Conservation (phyloP, 2,113 vertebrate species). For the Puntigrus tetrazona region DNA sequence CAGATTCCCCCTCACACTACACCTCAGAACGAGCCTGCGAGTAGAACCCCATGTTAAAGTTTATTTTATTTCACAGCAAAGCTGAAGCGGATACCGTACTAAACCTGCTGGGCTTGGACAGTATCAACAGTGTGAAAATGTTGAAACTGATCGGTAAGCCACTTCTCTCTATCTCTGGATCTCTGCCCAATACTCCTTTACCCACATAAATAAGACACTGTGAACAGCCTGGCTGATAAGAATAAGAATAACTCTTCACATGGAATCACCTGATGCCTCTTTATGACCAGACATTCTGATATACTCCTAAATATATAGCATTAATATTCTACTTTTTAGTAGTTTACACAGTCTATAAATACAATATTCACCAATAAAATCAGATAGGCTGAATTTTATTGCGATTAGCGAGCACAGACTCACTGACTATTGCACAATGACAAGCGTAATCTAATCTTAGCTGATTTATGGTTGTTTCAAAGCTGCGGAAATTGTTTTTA, state of each 20-base stretch:
- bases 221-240: slow-evolving; percentile 31
- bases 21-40: not conserved
- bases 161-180: slow-evolving; percentile 35
- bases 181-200: slow-evolving; percentile 16
- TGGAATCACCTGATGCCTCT: not conserved
- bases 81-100: not conserved
- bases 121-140: slow-evolving; percentile 5
- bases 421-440: not conserved
- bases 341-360: not conserved
- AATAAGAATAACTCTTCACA: not conserved
- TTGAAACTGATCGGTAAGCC: slow-evolving; percentile 22
- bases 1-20: not conserved
- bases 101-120: slow-evolving; percentile 9
- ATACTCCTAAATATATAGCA: not conserved
- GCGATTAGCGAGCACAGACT: not conserved
- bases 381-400: not conserved
- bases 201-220: slow-evolving; percentile 33
- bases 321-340: not conserved
- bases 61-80: slow-evolving; percentile 46
- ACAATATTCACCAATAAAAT: not conserved
- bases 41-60: slow-evolving; percentile 24
- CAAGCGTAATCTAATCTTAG: not conserved
- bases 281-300: not conserved
- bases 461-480: not conserved
- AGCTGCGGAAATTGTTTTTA: not conserved